Percentiles rank a stretch among this genome's conserved stretches.
Conservation (phyloP, 2,888 invertebrate species). For the Macrophya annulata region DNA sequence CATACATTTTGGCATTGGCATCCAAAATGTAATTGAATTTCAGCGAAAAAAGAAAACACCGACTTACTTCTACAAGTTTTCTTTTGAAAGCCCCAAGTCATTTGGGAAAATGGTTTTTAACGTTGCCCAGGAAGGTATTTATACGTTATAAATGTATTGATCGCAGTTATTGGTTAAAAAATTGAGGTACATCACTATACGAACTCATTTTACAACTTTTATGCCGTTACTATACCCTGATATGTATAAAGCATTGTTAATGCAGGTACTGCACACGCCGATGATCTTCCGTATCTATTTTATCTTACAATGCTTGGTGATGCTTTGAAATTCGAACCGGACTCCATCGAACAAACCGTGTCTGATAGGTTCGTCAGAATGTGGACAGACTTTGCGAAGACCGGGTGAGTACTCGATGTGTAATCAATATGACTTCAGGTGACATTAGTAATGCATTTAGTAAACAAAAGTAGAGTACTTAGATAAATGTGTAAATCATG, state of each 20-base stretch:
- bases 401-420: conserved; percentile 65
- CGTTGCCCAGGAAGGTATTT: background rate
- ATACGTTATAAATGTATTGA: background rate
- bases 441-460: background rate
- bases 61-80: conserved; percentile 83
- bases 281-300: conserved; percentile 44
- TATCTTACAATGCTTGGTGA: background rate
- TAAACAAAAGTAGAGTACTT: too few relatives aligned
- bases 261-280: conserved; percentile 46
- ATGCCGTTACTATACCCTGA: background rate
- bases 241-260: too few relatives aligned
- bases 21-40: conserved; percentile 76
- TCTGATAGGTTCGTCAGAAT: conserved; percentile 69
- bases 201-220: background rate
- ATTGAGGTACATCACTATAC: background rate
- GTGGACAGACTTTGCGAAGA: conserved; percentile 74
- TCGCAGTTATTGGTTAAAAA: background rate
- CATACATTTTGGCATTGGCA: conserved; percentile 80
- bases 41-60: conserved; percentile 79
- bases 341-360: conserved; percentile 66
- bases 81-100: conserved; percentile 76
- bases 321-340: conserved; percentile 57
- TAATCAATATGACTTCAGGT: background rate
- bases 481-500: conserved; percentile 66
- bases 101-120: background rate